phyloP scores from a whole-genome alignment of 2,888 invertebrate genomes.

The Graphium colonna region DNA sequence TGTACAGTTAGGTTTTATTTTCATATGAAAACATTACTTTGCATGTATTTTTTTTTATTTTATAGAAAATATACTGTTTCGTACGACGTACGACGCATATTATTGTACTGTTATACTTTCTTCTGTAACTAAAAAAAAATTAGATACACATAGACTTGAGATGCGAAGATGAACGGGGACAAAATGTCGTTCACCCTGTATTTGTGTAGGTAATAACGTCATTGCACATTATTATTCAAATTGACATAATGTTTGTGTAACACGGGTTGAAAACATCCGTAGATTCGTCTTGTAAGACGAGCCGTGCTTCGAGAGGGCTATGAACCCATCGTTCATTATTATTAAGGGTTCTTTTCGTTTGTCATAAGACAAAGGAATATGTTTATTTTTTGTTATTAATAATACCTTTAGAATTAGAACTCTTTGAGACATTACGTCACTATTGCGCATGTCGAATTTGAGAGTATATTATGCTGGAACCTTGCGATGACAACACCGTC shows the following conservation, averaged over 20 bases:
- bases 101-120: too few species aligned
- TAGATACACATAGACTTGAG: too few species aligned
- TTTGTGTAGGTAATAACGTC: background rate
- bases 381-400: background rate
- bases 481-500: too few species aligned
- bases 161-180: background rate
- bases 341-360: constrained; percentile 63
- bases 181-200: background rate
- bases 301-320: constrained; percentile 58
- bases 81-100: too few species aligned
- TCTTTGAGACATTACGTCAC: too few species aligned
- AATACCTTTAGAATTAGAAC: background rate
- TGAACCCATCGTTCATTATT: constrained; percentile 62
- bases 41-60: too few species aligned
- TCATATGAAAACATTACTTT: too few species aligned
- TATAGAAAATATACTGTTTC: too few species aligned
- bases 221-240: constrained; percentile 25
- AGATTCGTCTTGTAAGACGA: constrained; percentile 39
- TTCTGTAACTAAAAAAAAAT: too few species aligned
- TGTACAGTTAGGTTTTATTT: too few species aligned
- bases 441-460: too few species aligned
- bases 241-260: constrained; percentile 30
- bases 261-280: constrained; percentile 39
- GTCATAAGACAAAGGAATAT: constrained; percentile 34
- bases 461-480: too few species aligned